Evolutionary conservation across 2,888 invertebrate genomes (phyloP).

Genomic region (Acheta domesticus): DNA sequence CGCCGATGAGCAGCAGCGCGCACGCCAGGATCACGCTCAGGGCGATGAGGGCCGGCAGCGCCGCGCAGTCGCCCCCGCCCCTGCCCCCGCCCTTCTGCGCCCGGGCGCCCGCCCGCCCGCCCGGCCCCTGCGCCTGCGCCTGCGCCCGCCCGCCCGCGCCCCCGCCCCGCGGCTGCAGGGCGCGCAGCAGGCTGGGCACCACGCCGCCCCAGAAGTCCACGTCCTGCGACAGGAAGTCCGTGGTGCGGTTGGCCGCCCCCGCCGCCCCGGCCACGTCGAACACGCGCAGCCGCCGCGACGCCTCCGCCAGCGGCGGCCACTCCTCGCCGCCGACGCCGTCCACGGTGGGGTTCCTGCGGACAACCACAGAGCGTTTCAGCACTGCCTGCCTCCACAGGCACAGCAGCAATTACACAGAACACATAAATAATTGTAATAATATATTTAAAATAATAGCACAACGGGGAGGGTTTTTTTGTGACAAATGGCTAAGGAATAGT

Average conservation of each 20-base stretch:
- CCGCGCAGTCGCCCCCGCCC: neutral
- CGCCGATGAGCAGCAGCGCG: slow-evolving; percentile 19
- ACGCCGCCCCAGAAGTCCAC: slow-evolving; percentile 36
- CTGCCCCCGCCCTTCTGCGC: neutral
- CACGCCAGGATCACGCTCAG: slow-evolving; percentile 20
- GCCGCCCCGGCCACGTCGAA: slow-evolving; percentile 24
- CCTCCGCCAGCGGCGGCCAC: slow-evolving; percentile 28
- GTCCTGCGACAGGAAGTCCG: slow-evolving; percentile 32
- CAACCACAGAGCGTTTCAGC: too few relatives aligned
- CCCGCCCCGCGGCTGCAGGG: neutral
- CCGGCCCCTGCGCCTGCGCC: neutral
- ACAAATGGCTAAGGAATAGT: too few relatives aligned
- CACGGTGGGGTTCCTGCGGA: slow-evolving; percentile 29
- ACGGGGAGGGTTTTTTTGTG: too few relatives aligned
- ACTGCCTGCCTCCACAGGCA: too few relatives aligned
- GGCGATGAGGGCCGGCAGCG: neutral
- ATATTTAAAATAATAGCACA: too few relatives aligned
- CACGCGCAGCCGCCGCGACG: slow-evolving; percentile 19
- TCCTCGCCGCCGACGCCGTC: neutral
- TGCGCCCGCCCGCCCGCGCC: neutral
- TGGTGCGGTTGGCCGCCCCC: slow-evolving; percentile 18
- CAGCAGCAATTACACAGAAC: neutral
- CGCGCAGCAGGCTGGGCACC: slow-evolving; percentile 26
- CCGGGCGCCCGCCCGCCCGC: neutral
- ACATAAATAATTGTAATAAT: too few relatives aligned